These are phyloP conservation scores for Dolomedes plantarius DNA, from an alignment of 2,888 invertebrate species.

Conservation along the genomic window DNA sequence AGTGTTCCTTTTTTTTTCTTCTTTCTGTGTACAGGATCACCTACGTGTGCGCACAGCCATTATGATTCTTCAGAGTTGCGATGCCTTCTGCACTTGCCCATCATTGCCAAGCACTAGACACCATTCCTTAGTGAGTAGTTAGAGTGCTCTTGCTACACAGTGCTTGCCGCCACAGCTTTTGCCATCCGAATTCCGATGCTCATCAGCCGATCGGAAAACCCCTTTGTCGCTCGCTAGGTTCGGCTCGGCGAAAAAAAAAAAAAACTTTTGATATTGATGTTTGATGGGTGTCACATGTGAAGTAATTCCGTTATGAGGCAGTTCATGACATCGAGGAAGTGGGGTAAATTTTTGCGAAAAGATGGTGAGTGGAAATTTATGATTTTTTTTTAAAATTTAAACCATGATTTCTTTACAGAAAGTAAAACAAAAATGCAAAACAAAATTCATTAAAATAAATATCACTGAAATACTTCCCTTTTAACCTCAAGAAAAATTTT, in stretches of 20 bases:
- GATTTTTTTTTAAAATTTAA: no score
- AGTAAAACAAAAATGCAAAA: no score
- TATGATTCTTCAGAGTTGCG: constrained; percentile 66
- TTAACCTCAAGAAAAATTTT: no score
- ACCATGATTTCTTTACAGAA: no score
- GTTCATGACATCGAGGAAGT: neutral
- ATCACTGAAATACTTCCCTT: no score
- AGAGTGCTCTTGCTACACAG: constrained; percentile 25
- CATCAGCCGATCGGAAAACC: neutral
- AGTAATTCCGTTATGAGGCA: neutral
- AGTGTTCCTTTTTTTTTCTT: constrained; percentile 35
- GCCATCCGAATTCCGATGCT: neutral
- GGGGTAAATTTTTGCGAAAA: neutral
- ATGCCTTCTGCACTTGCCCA: constrained; percentile 68
- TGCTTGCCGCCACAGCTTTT: neutral
- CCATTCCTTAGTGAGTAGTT: constrained; percentile 62
- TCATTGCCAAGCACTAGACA: constrained; percentile 54
- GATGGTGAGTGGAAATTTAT: neutral
- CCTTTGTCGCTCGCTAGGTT: neutral
- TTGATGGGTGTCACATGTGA: neutral
- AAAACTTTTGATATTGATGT: neutral
- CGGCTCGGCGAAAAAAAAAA: neutral
- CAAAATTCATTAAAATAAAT: no score
- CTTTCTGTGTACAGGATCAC: constrained; percentile 57
- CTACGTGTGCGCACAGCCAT: constrained; percentile 66